Base-by-base conservation (phyloP, 2,888 invertebrate species). In the Limnephilus marmoratus region DNA sequence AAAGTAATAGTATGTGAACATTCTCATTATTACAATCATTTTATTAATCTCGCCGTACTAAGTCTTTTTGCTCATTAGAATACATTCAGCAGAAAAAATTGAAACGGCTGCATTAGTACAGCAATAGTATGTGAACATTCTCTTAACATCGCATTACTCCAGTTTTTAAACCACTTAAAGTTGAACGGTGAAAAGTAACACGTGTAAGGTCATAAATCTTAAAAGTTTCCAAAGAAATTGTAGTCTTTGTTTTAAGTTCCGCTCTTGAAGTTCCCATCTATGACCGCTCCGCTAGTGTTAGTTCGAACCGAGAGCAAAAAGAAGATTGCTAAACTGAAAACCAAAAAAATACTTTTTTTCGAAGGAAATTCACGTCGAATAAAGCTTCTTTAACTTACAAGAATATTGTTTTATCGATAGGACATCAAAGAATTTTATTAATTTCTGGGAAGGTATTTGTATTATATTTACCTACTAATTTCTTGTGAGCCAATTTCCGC, bases 161-260 rank as follows among this genome's bases (percentile, higher is more conserved):
- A 24, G n/a, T 68, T 68, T 68, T 68, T 68, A 68, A 68, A 68
- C 68, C 68, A 68, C 68, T 68, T 68, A 68, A 68, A 68, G 68
- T 68, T 68, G 68, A 68, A 68, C 68, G 68, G 68, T 29, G 34
- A 82, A 82, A 45, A n/a, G 90, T 90, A 80, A 90, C 90, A 90
- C 81, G 37, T 87, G 87, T 68, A 12, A 29, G 87, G 68, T 87
- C 87, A 68, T 87, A 87, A 87, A 87, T 87, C 87, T 87, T 87
- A 31, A 9, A 34, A 87, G 87, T 87, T 87, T 53, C 34, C 53
- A 18, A 87, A 68, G 87, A 87, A 87, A 87, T 87, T 87, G 87
- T 53, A 87, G 53, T 87, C 87, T 87, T 87, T 87, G 87, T 87
- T 53, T 87, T 68, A 53, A 87, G 87, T 87, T 87, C 34, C 29